Base-by-base conservation (phyloP, 1,140 invertebrate genomes). In the Lordiphosa mommai region DNA sequence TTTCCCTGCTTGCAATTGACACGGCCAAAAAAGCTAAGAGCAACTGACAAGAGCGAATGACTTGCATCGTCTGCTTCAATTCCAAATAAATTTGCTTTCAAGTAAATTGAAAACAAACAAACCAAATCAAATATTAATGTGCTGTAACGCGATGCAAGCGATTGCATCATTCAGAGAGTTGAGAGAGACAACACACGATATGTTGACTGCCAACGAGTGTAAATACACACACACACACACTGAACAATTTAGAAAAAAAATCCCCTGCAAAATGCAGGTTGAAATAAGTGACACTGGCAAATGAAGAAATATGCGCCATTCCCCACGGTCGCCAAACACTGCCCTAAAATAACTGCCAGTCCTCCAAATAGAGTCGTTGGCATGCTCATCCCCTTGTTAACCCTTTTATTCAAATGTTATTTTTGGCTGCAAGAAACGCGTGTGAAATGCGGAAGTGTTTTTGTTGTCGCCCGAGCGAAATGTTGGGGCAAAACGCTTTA, bases 91-190 rank as follows among this genome's bases (percentile, higher is more conserved):
- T 76, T 76, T 64, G 71, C 71, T 61, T 64, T 76, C 14, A 58
- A 68, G 67, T 47, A 82, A 76, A 82, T 82, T 74, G 82, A 82
- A 82, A 82, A 76, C 76, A 80, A 80, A 80, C 76, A 82, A 43
- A 53, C 58, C 56, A 82, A 74, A 52, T 82, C 77, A 82, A 82
- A 82, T 72, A 82, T 82, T 82, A 76, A 82, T 67, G 71, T 61
- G 32, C 71, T 68, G 61, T 50, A 57, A 59, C 65, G 71, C 66
- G 53, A 57, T 32, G 59, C 58, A 72, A 60, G 1, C 20, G 20
- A 65, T 59, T 46, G 49, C 38, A 72, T 72, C 61, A 17, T 43
- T 56, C 10, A 14, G 20, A 53, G 33, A 23, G 44, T 12, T 14
- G 5, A 64, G n/a, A 30, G 9, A 17, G 9, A 43, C 17, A 14